phyloP scores from a whole-genome alignment of 2,888 invertebrate species.

The Zaprionus bogoriensis region DNA sequence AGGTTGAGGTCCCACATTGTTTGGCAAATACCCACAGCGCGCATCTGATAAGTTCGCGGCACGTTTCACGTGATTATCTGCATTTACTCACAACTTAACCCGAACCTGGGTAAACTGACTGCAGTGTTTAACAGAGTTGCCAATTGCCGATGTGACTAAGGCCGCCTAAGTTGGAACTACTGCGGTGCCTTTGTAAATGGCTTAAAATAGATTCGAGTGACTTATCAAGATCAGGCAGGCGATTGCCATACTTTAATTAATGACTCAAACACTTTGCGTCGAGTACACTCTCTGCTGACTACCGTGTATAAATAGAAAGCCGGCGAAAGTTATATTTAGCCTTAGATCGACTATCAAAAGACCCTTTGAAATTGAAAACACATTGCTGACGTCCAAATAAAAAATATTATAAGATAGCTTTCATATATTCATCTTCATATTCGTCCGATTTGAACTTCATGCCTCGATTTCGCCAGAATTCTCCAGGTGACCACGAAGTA shows the following conservation, averaged over 20 bases:
- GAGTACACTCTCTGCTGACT: not conserved
- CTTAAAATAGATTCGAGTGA: not conserved
- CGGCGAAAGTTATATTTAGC: not conserved
- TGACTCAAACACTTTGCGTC: not conserved
- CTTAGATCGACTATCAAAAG: not conserved
- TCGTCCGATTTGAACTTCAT: too few relatives aligned
- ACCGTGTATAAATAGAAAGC: not conserved
- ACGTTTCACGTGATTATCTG: conserved; percentile 3
- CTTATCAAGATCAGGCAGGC: not conserved
- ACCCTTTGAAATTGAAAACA: not conserved
- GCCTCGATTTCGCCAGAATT: not conserved
- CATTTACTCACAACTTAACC: not conserved
- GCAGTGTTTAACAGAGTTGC: not conserved
- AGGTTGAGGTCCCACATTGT: conserved; percentile 12
- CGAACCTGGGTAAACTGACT: not conserved
- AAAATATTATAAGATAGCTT: too few relatives aligned
- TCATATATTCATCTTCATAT: not conserved
- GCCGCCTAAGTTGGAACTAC: not conserved
- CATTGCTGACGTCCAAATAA: not conserved
- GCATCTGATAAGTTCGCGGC: conserved; percentile 10
- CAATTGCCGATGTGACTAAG: not conserved
- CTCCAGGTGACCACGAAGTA: not conserved
- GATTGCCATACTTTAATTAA: not conserved
- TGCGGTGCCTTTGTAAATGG: not conserved
- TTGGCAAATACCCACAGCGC: conserved; percentile 17